phyloP scores from a whole-genome alignment of 2,888 invertebrate genomes.

The Erebia ligea region DNA sequence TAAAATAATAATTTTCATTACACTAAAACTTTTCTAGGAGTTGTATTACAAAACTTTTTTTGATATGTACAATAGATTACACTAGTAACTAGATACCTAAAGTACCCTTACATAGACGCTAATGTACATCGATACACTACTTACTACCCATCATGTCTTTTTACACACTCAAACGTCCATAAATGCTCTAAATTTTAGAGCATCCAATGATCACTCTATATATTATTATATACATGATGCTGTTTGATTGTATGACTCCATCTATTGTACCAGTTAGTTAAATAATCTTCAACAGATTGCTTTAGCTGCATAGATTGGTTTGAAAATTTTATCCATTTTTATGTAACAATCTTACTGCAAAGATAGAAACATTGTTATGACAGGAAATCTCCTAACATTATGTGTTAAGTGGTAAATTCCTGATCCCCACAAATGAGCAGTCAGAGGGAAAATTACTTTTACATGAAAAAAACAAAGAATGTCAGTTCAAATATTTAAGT shows the following conservation, averaged over 20 bases:
- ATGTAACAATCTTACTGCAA: too few relatives aligned
- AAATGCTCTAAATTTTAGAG: conserved; percentile 76
- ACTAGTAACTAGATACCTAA: conserved; percentile 48
- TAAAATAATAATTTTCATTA: conserved; percentile 45
- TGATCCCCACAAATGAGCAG: too few relatives aligned
- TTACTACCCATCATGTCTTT: conserved; percentile 49
- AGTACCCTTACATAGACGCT: conserved; percentile 55
- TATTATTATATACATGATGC: conserved; percentile 30
- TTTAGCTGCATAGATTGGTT: not conserved
- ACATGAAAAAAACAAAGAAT: too few relatives aligned
- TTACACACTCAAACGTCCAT: conserved; percentile 52
- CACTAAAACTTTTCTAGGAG: conserved; percentile 52
- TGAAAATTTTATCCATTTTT: too few relatives aligned
- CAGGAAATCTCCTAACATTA: too few relatives aligned
- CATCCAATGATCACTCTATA: conserved; percentile 48
- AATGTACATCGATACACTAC: conserved; percentile 56
- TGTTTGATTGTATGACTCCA: not conserved
- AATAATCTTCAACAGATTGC: not conserved
- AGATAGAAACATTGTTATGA: too few relatives aligned
- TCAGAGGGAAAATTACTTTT: too few relatives aligned
- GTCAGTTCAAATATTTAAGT: too few relatives aligned
- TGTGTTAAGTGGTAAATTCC: too few relatives aligned
- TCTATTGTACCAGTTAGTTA: not conserved
- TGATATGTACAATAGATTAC: conserved; percentile 76
- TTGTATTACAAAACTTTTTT: conserved; percentile 51